Evolutionary conservation across 2,888 invertebrate genomes (phyloP), one percentile per base, ranked within the genome.

Genomic region (Salticus scenicus): DNA sequence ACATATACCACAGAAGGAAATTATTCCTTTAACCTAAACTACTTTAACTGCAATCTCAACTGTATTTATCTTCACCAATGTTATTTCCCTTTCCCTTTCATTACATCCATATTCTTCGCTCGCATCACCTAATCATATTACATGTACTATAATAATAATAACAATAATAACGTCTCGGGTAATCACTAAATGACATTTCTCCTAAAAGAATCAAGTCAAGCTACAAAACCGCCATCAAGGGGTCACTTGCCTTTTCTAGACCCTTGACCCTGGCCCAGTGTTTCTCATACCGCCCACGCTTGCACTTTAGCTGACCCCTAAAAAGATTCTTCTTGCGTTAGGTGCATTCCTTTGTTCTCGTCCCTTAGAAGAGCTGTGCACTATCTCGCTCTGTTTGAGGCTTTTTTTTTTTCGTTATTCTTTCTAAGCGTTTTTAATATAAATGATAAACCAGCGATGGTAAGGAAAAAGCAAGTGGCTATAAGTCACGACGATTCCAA

Each of bases 231-330:
- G 47, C 47, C 47, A n/a, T 47, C 47, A 47, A n/a, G 77, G 77
- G 83, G 83, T 83, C 77, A 83, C 72, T 83, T 47, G 83, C 83
- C 83, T 76, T 33, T 57, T 24, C 20, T n/a, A 76, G 83, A 64
- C 83, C 66, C 83, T 73, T 83, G 77, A 77, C 77, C 83, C 66
- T 33, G 31, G 83, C 20, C 66, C 51, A 77, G 66, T 77, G 70
- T 83, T 57, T 83, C 83, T 77, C 83, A 83, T 83, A 77, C 83
- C 83, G 77, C 83, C 83, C 83, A 83, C 83, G 83, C 83, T 67
- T 51, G 70, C 17, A 83, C 66, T 72, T 63, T 24, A 1, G 57
- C 20, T 41, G 77, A 83, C 83, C 83, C 27, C 77, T 51, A 10
- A 12, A 12, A 24, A 57, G 57, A n/a, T 24, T 57, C 57, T 47